phyloP scores from a whole-genome alignment of 2,888 invertebrate genomes.

The Phymatocera aterrima region DNA sequence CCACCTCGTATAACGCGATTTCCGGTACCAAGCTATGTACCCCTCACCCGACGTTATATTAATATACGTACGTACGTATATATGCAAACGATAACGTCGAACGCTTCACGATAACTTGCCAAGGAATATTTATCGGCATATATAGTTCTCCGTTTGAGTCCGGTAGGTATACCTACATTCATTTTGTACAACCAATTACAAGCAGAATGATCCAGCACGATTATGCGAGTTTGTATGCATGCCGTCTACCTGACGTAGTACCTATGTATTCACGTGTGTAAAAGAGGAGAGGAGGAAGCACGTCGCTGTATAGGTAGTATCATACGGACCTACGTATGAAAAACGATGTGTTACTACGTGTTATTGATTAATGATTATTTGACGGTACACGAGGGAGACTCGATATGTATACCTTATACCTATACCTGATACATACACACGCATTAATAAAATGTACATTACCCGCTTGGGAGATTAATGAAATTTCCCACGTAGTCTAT shows the following conservation, averaged over 20 bases:
- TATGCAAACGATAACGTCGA: neutral
- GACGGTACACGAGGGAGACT: neutral
- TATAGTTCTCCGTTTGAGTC: neutral
- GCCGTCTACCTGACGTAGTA: too few species aligned
- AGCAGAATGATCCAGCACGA: too few species aligned
- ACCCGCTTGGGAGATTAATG: neutral
- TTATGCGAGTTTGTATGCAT: too few species aligned
- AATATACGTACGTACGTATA: neutral
- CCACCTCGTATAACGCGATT: neutral
- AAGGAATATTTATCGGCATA: neutral
- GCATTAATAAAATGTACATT: slow-evolving; percentile 19
- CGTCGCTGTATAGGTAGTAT: too few species aligned
- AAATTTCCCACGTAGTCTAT: slow-evolving; percentile 2
- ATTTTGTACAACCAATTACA: too few species aligned
- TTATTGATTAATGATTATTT: slow-evolving; percentile 37
- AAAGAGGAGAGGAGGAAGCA: too few species aligned
- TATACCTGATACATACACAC: too few species aligned
- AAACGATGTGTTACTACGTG: neutral
- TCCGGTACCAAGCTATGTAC: neutral
- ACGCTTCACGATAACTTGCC: neutral
- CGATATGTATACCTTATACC: too few species aligned
- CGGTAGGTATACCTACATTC: too few species aligned
- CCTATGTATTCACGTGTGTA: too few species aligned
- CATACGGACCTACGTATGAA: too few species aligned
- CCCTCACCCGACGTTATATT: too few species aligned